These are phyloP conservation scores for Malurus splendens DNA, from an alignment of 2,797 vertebrate genomes.

Conservation along the genomic window DNA sequence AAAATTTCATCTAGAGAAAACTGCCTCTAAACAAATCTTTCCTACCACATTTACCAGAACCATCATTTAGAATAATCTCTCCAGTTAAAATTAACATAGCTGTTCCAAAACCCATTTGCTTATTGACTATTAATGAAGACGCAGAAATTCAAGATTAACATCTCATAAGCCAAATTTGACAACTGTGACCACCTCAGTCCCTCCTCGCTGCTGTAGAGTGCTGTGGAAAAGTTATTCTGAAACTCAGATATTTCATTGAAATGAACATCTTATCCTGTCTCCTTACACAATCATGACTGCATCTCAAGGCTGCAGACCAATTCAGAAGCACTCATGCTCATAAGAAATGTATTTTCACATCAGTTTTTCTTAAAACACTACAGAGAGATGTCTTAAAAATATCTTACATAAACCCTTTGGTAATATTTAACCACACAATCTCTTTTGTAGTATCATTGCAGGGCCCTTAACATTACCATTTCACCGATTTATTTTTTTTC, in stretches of 20 bases:
- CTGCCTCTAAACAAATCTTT: neutral
- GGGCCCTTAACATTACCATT: neutral
- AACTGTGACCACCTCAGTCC: neutral
- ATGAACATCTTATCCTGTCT: neutral
- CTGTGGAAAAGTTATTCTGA: neutral
- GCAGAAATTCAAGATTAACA: neutral
- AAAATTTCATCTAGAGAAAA: constrained; percentile 34
- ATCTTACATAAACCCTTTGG: neutral
- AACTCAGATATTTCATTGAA: neutral
- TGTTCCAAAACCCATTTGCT: neutral
- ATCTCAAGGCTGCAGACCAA: neutral
- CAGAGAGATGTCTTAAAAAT: neutral
- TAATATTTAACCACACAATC: neutral
- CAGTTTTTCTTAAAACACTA: neutral
- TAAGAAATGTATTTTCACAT: neutral
- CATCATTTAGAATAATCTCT: neutral
- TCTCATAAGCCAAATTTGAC: neutral
- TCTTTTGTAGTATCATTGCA: neutral
- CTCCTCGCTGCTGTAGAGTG: neutral
- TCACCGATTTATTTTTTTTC: neutral
- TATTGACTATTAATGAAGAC: neutral
- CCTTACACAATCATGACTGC: neutral
- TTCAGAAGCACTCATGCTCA: neutral
- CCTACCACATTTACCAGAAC: neutral
- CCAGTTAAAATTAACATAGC: neutral